Base-by-base conservation (phyloP, 2,113 vertebrate species). In the Melospiza melodia region DNA sequence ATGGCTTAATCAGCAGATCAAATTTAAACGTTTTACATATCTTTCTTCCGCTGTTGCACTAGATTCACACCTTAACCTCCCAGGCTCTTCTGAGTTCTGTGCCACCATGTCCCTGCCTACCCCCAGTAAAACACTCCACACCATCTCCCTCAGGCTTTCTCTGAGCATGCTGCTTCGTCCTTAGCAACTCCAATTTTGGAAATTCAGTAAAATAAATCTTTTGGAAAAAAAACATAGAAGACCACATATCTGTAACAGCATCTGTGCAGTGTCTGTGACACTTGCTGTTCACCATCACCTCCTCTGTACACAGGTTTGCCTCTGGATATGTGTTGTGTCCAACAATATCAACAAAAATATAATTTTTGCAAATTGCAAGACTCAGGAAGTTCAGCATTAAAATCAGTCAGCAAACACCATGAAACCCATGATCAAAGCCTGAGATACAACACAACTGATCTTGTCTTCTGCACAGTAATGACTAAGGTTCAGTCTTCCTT, bases 241-340 rank as follows among this genome's bases (percentile, higher is more conserved):
- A 44, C 12, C 25, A 23, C 15, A 2, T 14, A 14, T 58, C 57
- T 95, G 33, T 44, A 91, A 46, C 30, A 87, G 30, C 22, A 77
- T 30, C 39, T 71, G 8, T 35, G 17, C 10, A 30, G 8, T 21
- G 20, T 43, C 52, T 81, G 10, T 39, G 46, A 39, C 4, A 1
- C 15, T 49, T 66, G 39, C n/a, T 0, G 0, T 31, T 69, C 63
- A 73, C 5, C 0, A 0, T 3, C 18, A 55, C 31, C n/a, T 68
- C 75, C 49, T 77, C 72, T 6, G 0, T 22, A 35, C 30, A 25
- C 0, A 0, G 15, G 7, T 90, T 90, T 82, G 54, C 27, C 22
- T 79, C 28, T 16, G 27, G 24, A 23, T 59, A 43, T 5, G 5
- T 43, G 11, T 16, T 51, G 13, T 17, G 28, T 51, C n/a, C 39